Percentiles rank a stretch among this genome's conserved stretches.
Conservation (phyloP, 37 sponge, comb jelly and placozoan species). For the Aplysina aerophoba region DNA sequence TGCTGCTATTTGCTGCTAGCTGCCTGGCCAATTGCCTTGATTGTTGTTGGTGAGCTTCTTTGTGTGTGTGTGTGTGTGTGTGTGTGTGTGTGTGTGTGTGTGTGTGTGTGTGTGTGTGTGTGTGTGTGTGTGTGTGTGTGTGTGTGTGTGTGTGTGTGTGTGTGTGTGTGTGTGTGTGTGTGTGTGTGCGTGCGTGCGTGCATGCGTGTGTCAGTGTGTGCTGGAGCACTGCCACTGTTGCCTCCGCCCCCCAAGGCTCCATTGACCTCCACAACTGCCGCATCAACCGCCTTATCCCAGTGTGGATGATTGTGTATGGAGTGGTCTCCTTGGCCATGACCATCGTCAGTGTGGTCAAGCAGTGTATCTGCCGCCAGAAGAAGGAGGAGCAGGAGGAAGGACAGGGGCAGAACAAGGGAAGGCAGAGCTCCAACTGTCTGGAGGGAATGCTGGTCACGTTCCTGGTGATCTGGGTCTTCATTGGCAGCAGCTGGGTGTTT, state of each 20-base stretch:
- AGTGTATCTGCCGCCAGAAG: slow-evolving; percentile 2
- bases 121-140: background rate
- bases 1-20: background rate
- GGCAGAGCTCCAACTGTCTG: background rate
- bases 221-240: too few species aligned
- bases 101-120: slow-evolving; percentile 27
- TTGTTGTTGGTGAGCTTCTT: background rate
- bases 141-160: slow-evolving; percentile 31
- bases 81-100: slow-evolving; percentile 37
- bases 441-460: background rate
- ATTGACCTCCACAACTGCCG: background rate
- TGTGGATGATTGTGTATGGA: slow-evolving; percentile 24
- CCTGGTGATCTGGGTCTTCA: background rate
- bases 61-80: slow-evolving; percentile 24
- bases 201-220: slow-evolving; percentile 2
- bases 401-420: background rate
- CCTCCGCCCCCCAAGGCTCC: background rate
- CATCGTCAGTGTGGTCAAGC: background rate
- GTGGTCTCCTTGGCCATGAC: background rate
- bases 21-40: slow-evolving; percentile 13
- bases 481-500: slow-evolving; percentile 20
- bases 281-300: background rate
- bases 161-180: slow-evolving; percentile 31
- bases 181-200: slow-evolving; percentile 31
- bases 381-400: background rate